phyloP scores from a whole-genome alignment of 2,797 vertebrate species.

The Epinephelus malabaricus region DNA sequence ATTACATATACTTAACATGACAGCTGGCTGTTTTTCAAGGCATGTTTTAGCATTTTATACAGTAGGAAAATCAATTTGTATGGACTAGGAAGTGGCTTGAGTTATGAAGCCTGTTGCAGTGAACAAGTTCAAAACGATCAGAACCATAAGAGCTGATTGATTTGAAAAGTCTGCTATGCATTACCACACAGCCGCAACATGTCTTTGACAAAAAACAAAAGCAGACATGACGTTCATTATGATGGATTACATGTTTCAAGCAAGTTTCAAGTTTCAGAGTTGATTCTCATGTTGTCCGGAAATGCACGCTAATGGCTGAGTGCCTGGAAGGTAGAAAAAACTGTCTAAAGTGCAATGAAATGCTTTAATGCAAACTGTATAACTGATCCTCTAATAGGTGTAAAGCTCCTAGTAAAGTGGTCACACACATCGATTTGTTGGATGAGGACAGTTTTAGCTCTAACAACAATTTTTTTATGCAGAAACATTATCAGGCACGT shows the following conservation, averaged over 20 bases:
- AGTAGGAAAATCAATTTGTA: conserved; percentile 12
- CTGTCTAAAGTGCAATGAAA: conserved; percentile 7
- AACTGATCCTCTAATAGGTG: conserved; percentile 1
- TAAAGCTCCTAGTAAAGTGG: conserved; percentile 4
- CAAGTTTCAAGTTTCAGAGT: conserved; percentile 31
- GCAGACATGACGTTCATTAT: conserved; percentile 7
- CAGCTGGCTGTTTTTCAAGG: conserved; percentile 1
- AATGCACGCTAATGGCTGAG: neutral
- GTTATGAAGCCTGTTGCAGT: neutral
- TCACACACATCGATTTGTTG: neutral
- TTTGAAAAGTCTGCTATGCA: conserved; percentile 16
- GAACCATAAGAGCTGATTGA: conserved; percentile 13
- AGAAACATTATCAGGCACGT: neutral
- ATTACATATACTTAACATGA: neutral
- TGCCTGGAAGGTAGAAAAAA: neutral
- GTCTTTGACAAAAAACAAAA: conserved; percentile 5
- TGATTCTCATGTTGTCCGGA: conserved; percentile 18
- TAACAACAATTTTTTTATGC: neutral
- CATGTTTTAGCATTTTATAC: neutral
- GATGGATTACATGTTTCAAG: conserved; percentile 32
- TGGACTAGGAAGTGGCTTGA: neutral
- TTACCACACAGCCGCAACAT: neutral
- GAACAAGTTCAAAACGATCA: too few relatives aligned
- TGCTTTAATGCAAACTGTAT: conserved; percentile 19
- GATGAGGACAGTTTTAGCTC: neutral